These are phyloP conservation scores for Delia radicum DNA, from an alignment of 1,140 invertebrate genomes.

Conservation along the genomic window DNA sequence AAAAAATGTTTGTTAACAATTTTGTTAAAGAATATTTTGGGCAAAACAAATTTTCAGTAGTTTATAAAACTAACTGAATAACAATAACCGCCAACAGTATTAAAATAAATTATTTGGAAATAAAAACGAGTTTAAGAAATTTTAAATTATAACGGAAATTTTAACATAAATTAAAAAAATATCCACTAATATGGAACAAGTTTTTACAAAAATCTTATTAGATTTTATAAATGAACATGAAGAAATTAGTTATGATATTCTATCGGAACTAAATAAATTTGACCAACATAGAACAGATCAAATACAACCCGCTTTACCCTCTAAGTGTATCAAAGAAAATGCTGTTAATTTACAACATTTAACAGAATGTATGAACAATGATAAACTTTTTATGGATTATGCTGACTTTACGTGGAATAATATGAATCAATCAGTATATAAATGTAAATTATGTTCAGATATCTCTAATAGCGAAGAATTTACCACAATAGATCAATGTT, in stretches of 20 bases:
- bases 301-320: neutral
- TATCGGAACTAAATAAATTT: conserved; percentile 9
- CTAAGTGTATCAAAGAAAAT: neutral
- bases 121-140: too few species aligned
- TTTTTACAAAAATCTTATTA: neutral
- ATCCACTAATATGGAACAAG: neutral
- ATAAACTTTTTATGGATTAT: neutral
- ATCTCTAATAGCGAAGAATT: neutral
- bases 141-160: too few species aligned
- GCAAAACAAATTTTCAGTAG: too few species aligned
- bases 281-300: neutral
- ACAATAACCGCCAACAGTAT: too few species aligned
- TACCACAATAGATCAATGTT: neutral
- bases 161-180: neutral
- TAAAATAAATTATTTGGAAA: too few species aligned
- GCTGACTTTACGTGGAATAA: neutral
- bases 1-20: too few species aligned
- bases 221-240: conserved; percentile 14
- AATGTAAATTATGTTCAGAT: neutral
- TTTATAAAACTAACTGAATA: too few species aligned
- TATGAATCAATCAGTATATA: neutral
- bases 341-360: neutral
- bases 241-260: neutral
- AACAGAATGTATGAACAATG: neutral
- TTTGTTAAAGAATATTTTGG: too few species aligned